These are phyloP conservation scores for Morpho achilles DNA, from an alignment of 2,888 invertebrate species.

Conservation along the genomic window DNA sequence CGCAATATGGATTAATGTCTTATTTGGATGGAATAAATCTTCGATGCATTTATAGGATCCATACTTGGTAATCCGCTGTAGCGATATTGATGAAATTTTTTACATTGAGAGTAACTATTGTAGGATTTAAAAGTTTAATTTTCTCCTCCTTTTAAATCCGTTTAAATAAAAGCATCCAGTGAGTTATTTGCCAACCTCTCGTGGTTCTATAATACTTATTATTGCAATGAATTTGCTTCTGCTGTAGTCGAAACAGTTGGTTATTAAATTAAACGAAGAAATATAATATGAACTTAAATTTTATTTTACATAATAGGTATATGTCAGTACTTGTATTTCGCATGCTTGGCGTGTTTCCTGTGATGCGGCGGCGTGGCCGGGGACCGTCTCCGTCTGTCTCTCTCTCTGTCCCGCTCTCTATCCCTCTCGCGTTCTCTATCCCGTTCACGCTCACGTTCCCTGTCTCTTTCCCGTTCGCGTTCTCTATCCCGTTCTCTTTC, in stretches of 20 bases:
- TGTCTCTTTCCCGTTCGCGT: constrained; percentile 38
- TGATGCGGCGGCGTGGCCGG: constrained; percentile 67
- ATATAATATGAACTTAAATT: constrained; percentile 1
- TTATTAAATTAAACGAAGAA: background rate
- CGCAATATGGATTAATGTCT: background rate
- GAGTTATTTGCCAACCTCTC: no score
- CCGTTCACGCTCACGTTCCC: constrained; percentile 47
- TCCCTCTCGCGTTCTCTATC: constrained; percentile 47
- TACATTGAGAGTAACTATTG: no score
- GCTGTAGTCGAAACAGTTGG: no score
- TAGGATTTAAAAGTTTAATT: no score
- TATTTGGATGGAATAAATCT: background rate
- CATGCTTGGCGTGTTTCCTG: constrained; percentile 63
- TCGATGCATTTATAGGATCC: no score
- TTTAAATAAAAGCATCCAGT: no score
- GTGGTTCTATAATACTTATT: no score
- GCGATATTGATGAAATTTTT: no score
- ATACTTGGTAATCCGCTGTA: no score
- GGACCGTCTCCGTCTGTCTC: constrained; percentile 50
- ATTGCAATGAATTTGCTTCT: no score
- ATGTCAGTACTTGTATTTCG: constrained; percentile 64
- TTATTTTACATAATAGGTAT: constrained; percentile 9
- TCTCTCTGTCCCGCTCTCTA: constrained; percentile 46
- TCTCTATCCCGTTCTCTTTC: constrained; percentile 36
- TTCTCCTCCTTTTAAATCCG: no score